Evolutionary conservation across 2,888 invertebrate genomes (phyloP).

Genomic region (Polydrusus pterygomalis): DNA sequence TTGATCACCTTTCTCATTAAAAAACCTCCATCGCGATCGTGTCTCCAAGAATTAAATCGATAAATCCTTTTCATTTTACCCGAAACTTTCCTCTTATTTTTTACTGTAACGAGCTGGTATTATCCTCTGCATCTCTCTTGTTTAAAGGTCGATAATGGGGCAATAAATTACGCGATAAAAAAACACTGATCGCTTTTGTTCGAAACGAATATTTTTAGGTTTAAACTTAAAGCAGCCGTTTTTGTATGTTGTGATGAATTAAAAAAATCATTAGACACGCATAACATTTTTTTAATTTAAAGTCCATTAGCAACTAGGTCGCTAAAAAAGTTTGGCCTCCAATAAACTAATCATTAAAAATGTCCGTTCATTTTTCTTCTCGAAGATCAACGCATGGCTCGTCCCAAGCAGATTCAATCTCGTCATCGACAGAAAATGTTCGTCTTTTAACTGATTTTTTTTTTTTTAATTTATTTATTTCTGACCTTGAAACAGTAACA

Average conservation of each 20-base stretch:
- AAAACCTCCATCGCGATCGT: background rate
- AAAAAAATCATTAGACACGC: no score
- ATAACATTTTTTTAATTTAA: no score
- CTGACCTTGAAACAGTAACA: no score
- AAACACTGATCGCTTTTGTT: conserved; percentile 11
- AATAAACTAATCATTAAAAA: no score
- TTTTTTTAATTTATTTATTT: no score
- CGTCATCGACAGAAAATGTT: no score
- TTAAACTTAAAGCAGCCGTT: background rate
- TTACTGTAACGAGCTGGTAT: conserved; percentile 18
- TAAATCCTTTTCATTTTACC: conserved; percentile 23
- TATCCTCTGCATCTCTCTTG: conserved; percentile 11
- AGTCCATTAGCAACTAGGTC: no score
- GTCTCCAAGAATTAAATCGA: conserved; percentile 1
- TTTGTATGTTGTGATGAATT: background rate
- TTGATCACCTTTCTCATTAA: conserved; percentile 21
- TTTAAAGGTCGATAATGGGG: conserved; percentile 24
- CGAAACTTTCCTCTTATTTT: conserved; percentile 21
- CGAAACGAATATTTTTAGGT: background rate
- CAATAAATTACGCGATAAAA: conserved; percentile 26
- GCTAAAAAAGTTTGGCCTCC: no score
- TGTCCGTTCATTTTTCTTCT: no score
- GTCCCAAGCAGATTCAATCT: no score
- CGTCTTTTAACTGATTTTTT: no score
- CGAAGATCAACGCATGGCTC: no score